Evolutionary conservation across 2,888 invertebrate genomes (phyloP).

Genomic region (Myopa testacea): DNA sequence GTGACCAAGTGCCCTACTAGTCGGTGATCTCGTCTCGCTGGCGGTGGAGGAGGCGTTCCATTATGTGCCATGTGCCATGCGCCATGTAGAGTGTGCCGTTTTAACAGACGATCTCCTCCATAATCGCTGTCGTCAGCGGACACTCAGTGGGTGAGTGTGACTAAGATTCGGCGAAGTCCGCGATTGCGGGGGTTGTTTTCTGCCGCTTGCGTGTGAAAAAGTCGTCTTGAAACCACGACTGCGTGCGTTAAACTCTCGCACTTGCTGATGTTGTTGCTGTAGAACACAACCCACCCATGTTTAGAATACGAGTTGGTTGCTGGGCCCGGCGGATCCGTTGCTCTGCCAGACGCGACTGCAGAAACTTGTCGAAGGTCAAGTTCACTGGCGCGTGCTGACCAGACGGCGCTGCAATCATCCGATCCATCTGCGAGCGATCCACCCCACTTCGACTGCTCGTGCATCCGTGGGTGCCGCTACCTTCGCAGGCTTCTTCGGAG

Average conservation of each 20-base stretch:
- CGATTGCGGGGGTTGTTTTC: slow-evolving; percentile 56
- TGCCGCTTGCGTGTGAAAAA: slow-evolving; percentile 45
- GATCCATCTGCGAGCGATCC: background rate
- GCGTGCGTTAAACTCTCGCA: background rate
- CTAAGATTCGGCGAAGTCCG: slow-evolving; percentile 23
- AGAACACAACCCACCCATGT: background rate
- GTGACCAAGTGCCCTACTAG: slow-evolving; percentile 36
- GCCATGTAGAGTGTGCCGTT: background rate
- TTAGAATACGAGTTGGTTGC: background rate
- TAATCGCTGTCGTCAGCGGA: slow-evolving; percentile 44
- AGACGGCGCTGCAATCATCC: slow-evolving; percentile 3
- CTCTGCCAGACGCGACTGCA: background rate
- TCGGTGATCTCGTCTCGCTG: slow-evolving; percentile 19
- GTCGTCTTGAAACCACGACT: background rate
- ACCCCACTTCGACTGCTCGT: slow-evolving; percentile 4
- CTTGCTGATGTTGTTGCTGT: background rate
- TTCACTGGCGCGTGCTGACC: slow-evolving; percentile 20
- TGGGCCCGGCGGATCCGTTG: background rate
- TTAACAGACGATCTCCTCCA: slow-evolving; percentile 45
- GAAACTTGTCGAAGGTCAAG: slow-evolving; percentile 30
- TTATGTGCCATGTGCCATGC: background rate
- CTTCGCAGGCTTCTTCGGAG: slow-evolving; percentile 20
- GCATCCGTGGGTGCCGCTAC: slow-evolving; percentile 17
- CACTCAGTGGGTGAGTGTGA: slow-evolving; percentile 17
- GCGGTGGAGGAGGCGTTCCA: slow-evolving; percentile 31